phyloP scores from a whole-genome alignment of 2,888 invertebrate genomes.

The Drosophila lutescens region DNA sequence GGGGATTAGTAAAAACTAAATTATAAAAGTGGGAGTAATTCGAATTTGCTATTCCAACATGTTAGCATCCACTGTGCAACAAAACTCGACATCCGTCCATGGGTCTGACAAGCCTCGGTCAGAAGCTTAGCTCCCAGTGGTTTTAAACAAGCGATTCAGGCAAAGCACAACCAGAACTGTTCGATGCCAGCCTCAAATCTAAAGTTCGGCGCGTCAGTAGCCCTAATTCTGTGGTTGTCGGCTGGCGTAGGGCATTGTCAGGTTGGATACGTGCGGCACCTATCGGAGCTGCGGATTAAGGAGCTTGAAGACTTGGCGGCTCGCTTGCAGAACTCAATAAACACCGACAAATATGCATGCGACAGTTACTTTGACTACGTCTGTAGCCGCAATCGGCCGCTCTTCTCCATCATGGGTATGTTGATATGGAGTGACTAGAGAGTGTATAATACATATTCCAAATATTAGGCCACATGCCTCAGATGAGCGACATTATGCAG shows the following conservation, averaged over 20 bases:
- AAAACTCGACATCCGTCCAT: background rate
- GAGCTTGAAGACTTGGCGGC: constrained; percentile 75
- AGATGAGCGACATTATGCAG: constrained; percentile 71
- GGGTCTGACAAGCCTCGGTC: constrained; percentile 17
- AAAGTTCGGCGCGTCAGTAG: constrained; percentile 24
- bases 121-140: constrained; percentile 44
- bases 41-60: no score
- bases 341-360: constrained; percentile 77
- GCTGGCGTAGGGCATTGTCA: constrained; percentile 49
- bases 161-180: constrained; percentile 19
- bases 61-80: background rate
- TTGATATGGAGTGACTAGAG: background rate
- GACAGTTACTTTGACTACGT: constrained; percentile 82
- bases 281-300: constrained; percentile 77
- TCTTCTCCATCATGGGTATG: constrained; percentile 81
- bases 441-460: background rate
- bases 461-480: constrained; percentile 73
- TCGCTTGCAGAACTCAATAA: constrained; percentile 75
- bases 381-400: constrained; percentile 79
- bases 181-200: constrained; percentile 13
- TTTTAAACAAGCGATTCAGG: constrained; percentile 20
- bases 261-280: constrained; percentile 68
- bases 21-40: no score
- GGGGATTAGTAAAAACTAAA: no score
- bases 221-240: constrained; percentile 33